Base-by-base conservation (phyloP, 1,140 invertebrate genomes). In the Wiebesia pumilae region DNA sequence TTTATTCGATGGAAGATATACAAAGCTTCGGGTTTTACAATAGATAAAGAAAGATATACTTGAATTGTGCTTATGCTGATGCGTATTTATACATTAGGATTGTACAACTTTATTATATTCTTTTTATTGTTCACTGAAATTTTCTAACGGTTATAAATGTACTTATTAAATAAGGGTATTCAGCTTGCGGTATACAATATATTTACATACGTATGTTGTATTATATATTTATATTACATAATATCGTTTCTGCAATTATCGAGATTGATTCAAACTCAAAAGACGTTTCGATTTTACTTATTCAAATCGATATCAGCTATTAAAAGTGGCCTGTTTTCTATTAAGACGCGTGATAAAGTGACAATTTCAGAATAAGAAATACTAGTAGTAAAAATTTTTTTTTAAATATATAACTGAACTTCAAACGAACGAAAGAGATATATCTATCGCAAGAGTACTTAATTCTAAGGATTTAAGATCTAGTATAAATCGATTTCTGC, bases 1-100 rank as follows among this genome's bases (percentile, higher is more conserved):
- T 86, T 82, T 67, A 86, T 86, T 82, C 73, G 54, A 21, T 67
- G 80, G 73, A 78, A 86, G 54, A 81, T 82, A 58, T 47, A 77
- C 73, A 65, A 81, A 73, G 84, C 84, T 33, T 43, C 35, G 78
- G 40, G 40, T 43, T 40, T 67, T 47, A 79, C 84, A 54, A 86
- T 75, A 43, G 71, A 82, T 78, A 58, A 24, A 43, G 71, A 47
- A 30, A 58, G 19, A 82, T 78, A 40, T 78, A 51, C 69, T 86
- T 65, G 81, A 33, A 77, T 51, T 19, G 35, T 73, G 38, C 54
- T 24, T 33, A 12, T 4, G 27, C n/a, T 78, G 83, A 86, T 81
- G 78, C 54, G 40, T 75, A 67, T 81, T 82, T 83, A 67, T 77
- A 27, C 47, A 82, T 78, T 78, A 82, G 33, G 19, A 62, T 54